Evolutionary conservation across 2,797 vertebrate species (phyloP).

Genomic region (Pitangus sulphuratus): DNA sequence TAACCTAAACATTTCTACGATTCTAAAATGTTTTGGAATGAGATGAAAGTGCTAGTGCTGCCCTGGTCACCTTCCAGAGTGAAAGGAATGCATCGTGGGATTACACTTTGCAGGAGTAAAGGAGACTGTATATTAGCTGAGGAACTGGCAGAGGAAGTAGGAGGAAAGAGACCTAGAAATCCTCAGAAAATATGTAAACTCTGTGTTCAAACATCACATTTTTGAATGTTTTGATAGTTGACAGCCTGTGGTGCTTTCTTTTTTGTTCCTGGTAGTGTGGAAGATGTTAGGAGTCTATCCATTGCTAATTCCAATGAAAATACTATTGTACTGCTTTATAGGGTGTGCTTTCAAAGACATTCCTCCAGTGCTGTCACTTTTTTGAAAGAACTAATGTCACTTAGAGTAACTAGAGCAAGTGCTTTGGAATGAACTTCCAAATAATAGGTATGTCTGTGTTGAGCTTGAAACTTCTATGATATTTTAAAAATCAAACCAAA

Average conservation of each 20-base stretch:
- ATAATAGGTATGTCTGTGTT: not conserved
- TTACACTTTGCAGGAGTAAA: not conserved
- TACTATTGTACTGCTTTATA: not conserved
- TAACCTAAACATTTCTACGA: not conserved
- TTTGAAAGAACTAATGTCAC: not conserved
- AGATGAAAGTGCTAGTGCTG: not conserved
- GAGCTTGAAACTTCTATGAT: not conserved
- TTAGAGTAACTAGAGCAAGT: not conserved
- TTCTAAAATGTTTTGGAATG: not conserved
- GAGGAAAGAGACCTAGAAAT: not conserved
- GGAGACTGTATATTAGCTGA: not conserved
- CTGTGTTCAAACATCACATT: not conserved
- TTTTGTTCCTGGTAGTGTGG: not conserved
- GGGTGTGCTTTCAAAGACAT: not conserved
- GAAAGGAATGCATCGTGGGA: not conserved
- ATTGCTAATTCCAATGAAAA: not conserved
- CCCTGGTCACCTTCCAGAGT: not conserved
- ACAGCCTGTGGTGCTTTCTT: not conserved
- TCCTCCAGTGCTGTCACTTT: not conserved
- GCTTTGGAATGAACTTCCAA: not conserved
- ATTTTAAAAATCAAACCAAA: not conserved
- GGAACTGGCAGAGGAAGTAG: not conserved
- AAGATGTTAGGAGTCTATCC: not conserved
- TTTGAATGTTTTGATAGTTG: not conserved
- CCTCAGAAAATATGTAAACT: not conserved